phyloP scores from a whole-genome alignment of 2,888 invertebrate genomes.

The Fragum whitleyi region DNA sequence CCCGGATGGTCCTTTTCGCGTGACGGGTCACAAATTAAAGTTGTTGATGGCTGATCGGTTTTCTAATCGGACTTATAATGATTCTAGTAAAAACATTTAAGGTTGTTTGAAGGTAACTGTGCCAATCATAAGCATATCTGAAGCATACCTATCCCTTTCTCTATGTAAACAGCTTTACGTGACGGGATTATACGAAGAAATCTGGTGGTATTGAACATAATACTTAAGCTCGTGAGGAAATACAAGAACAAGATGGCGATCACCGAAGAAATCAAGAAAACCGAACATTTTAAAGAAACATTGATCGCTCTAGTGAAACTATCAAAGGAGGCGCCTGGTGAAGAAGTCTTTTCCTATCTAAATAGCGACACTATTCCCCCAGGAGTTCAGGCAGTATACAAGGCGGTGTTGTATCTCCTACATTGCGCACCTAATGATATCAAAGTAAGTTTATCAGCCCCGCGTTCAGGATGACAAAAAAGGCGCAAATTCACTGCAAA shows the following conservation, averaged over 20 bases:
- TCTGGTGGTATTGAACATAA: background rate
- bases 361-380: background rate
- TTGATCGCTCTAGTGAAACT: background rate
- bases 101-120: too few species aligned
- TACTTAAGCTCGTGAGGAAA: background rate
- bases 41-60: too few species aligned
- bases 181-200: background rate
- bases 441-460: background rate
- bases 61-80: too few species aligned
- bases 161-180: conserved; percentile 5
- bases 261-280: background rate
- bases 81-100: too few species aligned
- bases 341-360: background rate
- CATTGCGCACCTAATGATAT: background rate
- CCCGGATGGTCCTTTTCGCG: too few species aligned
- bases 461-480: too few species aligned
- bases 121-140: too few species aligned
- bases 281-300: background rate
- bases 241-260: conserved; percentile 19
- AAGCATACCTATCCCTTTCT: too few species aligned
- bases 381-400: background rate
- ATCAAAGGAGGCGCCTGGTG: background rate
- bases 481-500: too few species aligned
- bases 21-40: too few species aligned
- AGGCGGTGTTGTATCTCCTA: background rate